Evolutionary conservation across 2,113 vertebrate species (phyloP).

Genomic region (Limanda limanda): DNA sequence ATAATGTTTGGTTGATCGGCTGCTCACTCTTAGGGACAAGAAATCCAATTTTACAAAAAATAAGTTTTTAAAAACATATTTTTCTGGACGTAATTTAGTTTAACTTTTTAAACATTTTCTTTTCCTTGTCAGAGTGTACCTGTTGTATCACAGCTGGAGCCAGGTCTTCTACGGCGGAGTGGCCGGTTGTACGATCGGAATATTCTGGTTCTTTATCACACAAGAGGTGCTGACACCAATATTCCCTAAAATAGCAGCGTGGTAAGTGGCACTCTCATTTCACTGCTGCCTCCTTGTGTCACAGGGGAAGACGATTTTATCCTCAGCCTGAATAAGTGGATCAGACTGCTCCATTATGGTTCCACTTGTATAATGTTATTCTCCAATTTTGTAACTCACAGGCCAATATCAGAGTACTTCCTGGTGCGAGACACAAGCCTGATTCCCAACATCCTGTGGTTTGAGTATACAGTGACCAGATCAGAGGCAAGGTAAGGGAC

Average conservation of each 20-base stretch:
- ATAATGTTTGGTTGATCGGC: too few species aligned
- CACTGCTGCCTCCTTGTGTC: conserved; percentile 27
- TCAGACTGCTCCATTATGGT: not conserved
- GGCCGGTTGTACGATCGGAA: conserved; percentile 89
- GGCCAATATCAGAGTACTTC: conserved; percentile 98
- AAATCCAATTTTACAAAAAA: too few species aligned
- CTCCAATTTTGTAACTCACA: conserved; percentile 54
- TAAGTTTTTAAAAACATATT: too few species aligned
- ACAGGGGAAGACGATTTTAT: conserved; percentile 23
- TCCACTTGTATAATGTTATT: not conserved
- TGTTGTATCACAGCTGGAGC: conserved; percentile 98
- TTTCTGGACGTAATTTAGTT: too few species aligned
- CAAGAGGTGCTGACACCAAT: conserved; percentile 97
- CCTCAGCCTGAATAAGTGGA: conserved; percentile 18
- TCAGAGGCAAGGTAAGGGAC: conserved; percentile 94
- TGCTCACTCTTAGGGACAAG: too few species aligned
- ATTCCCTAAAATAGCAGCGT: conserved; percentile 98
- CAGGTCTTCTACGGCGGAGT: conserved; percentile 94
- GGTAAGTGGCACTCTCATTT: conserved; percentile 84
- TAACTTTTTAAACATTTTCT: not conserved
- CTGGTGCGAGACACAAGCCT: conserved; percentile 98
- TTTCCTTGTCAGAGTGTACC: conserved; percentile 88
- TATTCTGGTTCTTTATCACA: conserved; percentile 95
- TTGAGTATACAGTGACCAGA: conserved; percentile 98
- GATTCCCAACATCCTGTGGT: conserved; percentile 99